Base-by-base conservation (phyloP, 2,888 invertebrate species). In the Acrobasis consociella region DNA sequence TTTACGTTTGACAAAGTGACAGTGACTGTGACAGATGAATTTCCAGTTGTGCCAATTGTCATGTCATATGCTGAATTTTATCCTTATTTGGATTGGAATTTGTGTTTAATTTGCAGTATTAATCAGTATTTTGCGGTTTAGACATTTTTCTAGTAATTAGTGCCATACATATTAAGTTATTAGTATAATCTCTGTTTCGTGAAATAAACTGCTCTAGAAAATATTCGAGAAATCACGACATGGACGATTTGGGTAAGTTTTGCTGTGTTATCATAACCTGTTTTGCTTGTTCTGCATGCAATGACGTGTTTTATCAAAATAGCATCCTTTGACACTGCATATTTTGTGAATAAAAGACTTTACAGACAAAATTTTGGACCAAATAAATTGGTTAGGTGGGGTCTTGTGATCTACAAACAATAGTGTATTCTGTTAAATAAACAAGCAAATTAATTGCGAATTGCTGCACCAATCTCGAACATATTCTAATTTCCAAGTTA, bases 221-320 rank as follows among this genome's bases (percentile, higher is more conserved):
- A 67, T 66, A 64, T 67, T 67, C 60, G 64, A 65, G 67, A 68
- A 69, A 75, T 62, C 58, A 58, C 63, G 65, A 72, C 71, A 93
- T 93, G 93, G 93, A 93, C 75, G 93, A 93, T 82, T 82, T 93
- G 72, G 93, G 93, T 93, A 76, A 89, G 92, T 90, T 82, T 75
- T 70, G 60, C 67, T 70, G 72, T 83, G 82, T 86, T 88, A 89
- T 87, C 85, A 86, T 89, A 91, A 91, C 91, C 89, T 88, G 91
- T 91, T 91, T 87, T 70, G 63, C 73, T 72, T 78, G 77, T 76
- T 80, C 74, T 74, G 70, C 72, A 74, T 63, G 63, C 64, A 71
- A 72, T 90, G 89, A 90, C 89, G 89, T 89, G 87, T 86, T 85
- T 82, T 80, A 78, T 77, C 71, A 75, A 81, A 73, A 80, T 80